Conservation (phyloP, 2,888 invertebrate genomes). For the Heliconius erato region DNA sequence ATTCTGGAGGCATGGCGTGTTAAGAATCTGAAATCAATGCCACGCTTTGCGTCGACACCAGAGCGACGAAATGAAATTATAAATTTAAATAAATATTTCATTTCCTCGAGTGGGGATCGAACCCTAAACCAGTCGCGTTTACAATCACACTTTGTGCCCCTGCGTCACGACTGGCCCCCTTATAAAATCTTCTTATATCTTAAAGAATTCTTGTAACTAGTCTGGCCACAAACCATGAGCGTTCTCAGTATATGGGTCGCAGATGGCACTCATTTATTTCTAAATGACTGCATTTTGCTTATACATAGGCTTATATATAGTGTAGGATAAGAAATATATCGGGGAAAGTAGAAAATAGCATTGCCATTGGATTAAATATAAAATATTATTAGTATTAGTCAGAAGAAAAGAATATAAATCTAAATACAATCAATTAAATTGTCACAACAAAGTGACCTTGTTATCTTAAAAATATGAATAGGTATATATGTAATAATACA, state of each 20-base stretch:
- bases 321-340: background rate
- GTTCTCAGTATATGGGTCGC: background rate
- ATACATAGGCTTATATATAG: background rate
- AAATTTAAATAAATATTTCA: no score
- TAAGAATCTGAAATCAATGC: no score
- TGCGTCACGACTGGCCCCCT: no score
- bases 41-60: no score
- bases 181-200: background rate
- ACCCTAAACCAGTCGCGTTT: no score
- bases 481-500: background rate
- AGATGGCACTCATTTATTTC: background rate
- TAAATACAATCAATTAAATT: background rate
- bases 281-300: background rate
- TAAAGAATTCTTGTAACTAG: background rate
- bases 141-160: no score
- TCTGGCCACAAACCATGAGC: background rate
- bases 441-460: no score
- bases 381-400: background rate
- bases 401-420: background rate
- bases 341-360: background rate
- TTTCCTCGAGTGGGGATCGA: no score
- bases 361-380: background rate
- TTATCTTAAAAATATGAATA: background rate
- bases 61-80: no score
- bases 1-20: no score